A percentile compares a stretch with the other conserved stretches of the same genome.
Conservation (phyloP, 2,888 invertebrate species). For the Pristionchus mayeri region DNA sequence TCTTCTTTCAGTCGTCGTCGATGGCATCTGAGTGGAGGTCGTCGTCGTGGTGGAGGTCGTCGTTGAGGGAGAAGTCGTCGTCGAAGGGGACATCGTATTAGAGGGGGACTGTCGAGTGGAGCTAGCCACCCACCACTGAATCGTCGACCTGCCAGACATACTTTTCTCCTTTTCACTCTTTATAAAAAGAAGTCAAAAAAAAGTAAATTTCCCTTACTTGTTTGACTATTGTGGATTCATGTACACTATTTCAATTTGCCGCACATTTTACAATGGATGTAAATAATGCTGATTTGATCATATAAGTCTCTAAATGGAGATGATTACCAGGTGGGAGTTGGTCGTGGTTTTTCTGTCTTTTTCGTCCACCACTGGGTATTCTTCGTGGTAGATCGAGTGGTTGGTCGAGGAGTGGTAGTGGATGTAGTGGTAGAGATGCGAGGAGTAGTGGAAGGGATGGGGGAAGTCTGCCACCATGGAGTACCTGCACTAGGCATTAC, state of each 20-base stretch:
- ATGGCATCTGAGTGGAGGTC: background rate
- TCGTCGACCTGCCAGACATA: constrained; percentile 16
- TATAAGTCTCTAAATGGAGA: background rate
- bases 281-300: background rate
- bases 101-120: background rate
- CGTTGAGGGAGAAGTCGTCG: background rate
- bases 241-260: too few species aligned
- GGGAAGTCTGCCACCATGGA: constrained; percentile 27
- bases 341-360: constrained; percentile 43
- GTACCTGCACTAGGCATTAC: background rate
- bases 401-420: background rate
- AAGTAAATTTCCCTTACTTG: background rate
- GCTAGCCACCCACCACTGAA: constrained; percentile 31
- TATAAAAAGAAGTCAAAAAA: too few species aligned
- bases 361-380: constrained; percentile 36
- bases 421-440: background rate
- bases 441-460: background rate
- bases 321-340: constrained; percentile 36
- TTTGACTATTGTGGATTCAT: background rate
- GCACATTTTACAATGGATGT: background rate
- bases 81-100: background rate
- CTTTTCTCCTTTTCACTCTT: background rate
- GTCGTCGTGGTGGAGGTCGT: background rate
- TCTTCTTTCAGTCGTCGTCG: background rate
- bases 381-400: background rate